These are phyloP conservation scores for Pterocles burchelli DNA, from an alignment of 2,113 vertebrate genomes.

Conservation along the genomic window DNA sequence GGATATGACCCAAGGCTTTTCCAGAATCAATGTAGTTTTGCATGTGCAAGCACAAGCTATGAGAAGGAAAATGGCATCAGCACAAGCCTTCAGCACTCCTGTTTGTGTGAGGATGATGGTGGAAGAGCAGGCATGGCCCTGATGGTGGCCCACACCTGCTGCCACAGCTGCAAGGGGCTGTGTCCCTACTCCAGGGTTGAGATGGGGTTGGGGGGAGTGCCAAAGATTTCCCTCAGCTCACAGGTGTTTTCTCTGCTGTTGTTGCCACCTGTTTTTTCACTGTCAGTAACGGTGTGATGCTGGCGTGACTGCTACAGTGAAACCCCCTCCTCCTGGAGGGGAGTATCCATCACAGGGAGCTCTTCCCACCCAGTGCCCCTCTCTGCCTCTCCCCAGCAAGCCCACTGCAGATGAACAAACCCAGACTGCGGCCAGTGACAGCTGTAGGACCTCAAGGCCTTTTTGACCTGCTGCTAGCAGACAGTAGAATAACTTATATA, in stretches of 20 bases:
- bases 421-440: background rate
- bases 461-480: background rate
- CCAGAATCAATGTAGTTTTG: background rate
- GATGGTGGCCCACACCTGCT: background rate
- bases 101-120: background rate
- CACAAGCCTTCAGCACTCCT: fast-evolving
- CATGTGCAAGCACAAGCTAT: background rate
- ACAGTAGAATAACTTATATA: background rate
- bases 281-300: background rate
- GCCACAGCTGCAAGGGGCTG: slow-evolving; percentile 5
- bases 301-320: background rate
- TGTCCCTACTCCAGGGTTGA: fast-evolving
- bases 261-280: background rate
- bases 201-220: background rate
- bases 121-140: background rate
- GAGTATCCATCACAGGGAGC: background rate
- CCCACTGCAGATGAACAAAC: fast-evolving
- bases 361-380: background rate
- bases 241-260: slow-evolving; percentile 14
- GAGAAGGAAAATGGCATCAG: background rate
- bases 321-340: background rate
- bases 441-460: slow-evolving; percentile 4
- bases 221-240: background rate
- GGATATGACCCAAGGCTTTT: background rate
- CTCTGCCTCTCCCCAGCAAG: background rate